These are phyloP conservation scores for Sarotherodon lohbergeri DNA, from an alignment of 2,113 vertebrate genomes.

Conservation along the genomic window DNA sequence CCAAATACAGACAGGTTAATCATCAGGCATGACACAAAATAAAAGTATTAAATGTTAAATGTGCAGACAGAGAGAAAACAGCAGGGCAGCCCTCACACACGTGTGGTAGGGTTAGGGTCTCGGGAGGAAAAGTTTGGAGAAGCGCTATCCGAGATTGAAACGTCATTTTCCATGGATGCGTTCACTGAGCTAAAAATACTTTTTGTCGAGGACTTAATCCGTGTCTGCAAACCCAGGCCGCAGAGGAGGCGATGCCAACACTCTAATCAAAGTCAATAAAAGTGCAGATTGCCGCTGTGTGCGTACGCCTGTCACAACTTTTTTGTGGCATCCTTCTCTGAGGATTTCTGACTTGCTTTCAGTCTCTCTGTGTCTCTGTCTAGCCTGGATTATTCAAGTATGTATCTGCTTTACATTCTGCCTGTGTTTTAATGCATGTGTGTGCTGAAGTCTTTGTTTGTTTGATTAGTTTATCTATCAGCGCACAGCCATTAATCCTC, in stretches of 20 bases:
- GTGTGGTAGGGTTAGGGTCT: not conserved
- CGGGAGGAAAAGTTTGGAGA: not conserved
- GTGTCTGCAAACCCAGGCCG: not conserved
- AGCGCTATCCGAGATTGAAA: not conserved
- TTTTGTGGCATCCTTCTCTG: slow-evolving; percentile 7
- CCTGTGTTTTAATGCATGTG: slow-evolving; percentile 42
- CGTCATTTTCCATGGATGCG: not conserved
- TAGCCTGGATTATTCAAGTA: slow-evolving; percentile 33
- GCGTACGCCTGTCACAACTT: not conserved
- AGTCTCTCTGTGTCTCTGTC: slow-evolving; percentile 3
- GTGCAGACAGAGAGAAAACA: not conserved
- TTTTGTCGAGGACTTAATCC: slow-evolving; percentile 20
- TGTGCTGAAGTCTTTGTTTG: slow-evolving; percentile 53
- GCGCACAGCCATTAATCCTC: slow-evolving; percentile 68
- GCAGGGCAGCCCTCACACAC: not conserved
- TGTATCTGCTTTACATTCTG: slow-evolving; percentile 50
- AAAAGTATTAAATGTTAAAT: not conserved
- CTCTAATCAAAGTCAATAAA: slow-evolving; percentile 33
- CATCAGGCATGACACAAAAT: not conserved
- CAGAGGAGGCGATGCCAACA: not conserved
- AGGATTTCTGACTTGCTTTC: slow-evolving; percentile 7
- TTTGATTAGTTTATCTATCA: slow-evolving; percentile 69
- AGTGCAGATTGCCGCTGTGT: not conserved
- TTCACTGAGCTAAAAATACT: not conserved
- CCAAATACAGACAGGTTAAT: not conserved